Percentiles rank a stretch among this genome's conserved stretches.
phyloP scores from a whole-genome alignment of 2,888 invertebrate genomes.

The Drosophila planitibia region DNA sequence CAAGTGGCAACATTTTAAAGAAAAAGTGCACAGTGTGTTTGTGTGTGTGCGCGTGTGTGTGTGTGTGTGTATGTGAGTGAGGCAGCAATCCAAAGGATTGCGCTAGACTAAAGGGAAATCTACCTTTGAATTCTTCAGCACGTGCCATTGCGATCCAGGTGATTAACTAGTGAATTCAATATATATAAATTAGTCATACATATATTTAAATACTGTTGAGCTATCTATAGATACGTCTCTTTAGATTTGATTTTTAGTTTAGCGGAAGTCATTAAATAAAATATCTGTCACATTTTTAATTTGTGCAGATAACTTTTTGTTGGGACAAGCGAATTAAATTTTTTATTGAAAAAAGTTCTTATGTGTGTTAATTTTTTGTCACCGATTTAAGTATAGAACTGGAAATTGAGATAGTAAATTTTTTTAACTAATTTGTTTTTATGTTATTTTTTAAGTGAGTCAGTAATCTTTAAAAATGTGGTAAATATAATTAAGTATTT shows the following conservation, averaged over 20 bases:
- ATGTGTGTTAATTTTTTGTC: slow-evolving; percentile 2
- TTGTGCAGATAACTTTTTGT: slow-evolving; percentile 32
- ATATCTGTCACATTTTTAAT: slow-evolving; percentile 36
- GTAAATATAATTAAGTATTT: not conserved
- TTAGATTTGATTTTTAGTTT: not conserved
- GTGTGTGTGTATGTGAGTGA: slow-evolving; percentile 12
- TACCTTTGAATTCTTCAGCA: slow-evolving; percentile 82
- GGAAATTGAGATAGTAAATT: not conserved
- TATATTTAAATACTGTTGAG: not conserved
- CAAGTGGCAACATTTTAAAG: slow-evolving; percentile 24
- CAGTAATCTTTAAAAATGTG: not conserved
- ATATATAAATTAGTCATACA: not conserved
- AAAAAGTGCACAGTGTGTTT: slow-evolving; percentile 20
- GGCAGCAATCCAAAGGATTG: slow-evolving; percentile 54
- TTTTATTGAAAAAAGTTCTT: slow-evolving; percentile 6
- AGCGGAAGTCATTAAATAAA: slow-evolving; percentile 48
- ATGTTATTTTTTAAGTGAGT: not conserved
- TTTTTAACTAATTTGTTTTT: not conserved
- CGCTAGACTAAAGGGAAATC: slow-evolving; percentile 37
- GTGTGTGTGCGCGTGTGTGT: slow-evolving; percentile 14
- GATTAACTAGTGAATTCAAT: slow-evolving; percentile 41
- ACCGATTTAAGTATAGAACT: slow-evolving; percentile 12
- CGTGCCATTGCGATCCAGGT: slow-evolving; percentile 85
- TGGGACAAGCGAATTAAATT: not conserved
- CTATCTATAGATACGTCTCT: not conserved